Percentiles rank a stretch among this genome's conserved stretches.
Conservation (phyloP, 2,888 invertebrate species). For the Cantharis nigra region DNA sequence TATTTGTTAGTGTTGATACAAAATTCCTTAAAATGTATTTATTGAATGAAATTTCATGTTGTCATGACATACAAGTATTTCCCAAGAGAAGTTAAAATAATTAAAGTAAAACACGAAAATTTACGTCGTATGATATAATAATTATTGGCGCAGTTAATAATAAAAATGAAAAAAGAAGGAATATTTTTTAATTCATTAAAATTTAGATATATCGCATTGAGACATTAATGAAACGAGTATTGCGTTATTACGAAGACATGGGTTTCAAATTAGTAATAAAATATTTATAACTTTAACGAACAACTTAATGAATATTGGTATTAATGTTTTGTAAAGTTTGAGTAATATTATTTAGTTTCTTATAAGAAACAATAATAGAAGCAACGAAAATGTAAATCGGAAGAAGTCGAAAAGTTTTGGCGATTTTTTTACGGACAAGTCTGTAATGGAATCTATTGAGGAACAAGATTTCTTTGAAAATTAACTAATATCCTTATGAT, state of each 20-base stretch:
- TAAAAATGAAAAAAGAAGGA: background rate
- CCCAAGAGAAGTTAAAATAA: background rate
- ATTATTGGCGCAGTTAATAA: background rate
- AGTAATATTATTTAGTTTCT: background rate
- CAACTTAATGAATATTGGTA: background rate
- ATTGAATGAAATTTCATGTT: background rate
- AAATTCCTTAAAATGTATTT: background rate
- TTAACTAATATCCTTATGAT: constrained; percentile 37
- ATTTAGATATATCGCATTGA: background rate
- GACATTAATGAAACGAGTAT: background rate
- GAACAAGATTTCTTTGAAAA: constrained; percentile 7
- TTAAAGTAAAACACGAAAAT: background rate
- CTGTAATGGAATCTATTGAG: background rate
- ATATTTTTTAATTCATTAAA: background rate
- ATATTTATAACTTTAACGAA: background rate
- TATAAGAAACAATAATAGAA: background rate
- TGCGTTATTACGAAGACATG: background rate
- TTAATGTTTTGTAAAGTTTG: background rate
- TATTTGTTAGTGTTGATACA: background rate
- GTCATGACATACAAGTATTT: background rate
- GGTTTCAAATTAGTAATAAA: background rate
- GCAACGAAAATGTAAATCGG: background rate
- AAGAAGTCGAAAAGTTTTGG: background rate
- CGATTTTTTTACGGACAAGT: background rate
- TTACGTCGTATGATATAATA: background rate